A percentile compares a stretch with the other conserved stretches of the same genome.
These are phyloP conservation scores for Sisyra nigra DNA, from an alignment of 2,888 invertebrate genomes.

Conservation along the genomic window DNA sequence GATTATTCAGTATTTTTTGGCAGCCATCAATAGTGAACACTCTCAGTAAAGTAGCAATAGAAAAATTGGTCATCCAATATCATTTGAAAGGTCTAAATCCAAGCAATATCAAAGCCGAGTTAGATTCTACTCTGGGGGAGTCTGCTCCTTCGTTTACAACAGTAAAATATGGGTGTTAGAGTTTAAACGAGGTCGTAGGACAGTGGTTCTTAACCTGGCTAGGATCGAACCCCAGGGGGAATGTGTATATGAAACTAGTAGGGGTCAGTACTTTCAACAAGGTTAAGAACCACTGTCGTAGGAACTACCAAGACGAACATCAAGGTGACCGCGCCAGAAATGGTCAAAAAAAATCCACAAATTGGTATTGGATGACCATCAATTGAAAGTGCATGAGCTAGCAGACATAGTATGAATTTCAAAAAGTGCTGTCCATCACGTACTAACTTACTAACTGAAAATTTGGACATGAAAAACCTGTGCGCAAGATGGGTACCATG, in stretches of 20 bases:
- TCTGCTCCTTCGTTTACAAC: conserved; percentile 14
- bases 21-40: conserved; percentile 4
- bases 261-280: no score
- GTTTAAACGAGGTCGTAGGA: no score
- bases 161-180: no score
- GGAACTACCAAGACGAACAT: conserved; percentile 12
- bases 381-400: conserved; percentile 5
- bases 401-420: conserved; percentile 1
- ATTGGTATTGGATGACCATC: conserved; percentile 9
- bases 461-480: conserved; percentile 15
- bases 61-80: no score
- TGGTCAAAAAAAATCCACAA: conserved; percentile 12
- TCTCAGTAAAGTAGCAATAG: conserved; percentile 9
- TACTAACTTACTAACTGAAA: conserved; percentile 11
- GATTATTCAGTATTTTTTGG: conserved; percentile 7
- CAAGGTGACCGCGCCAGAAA: conserved; percentile 12
- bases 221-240: no score
- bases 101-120: conserved; percentile 14
- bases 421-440: conserved; percentile 2
- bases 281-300: no score
- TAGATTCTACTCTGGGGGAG: conserved; percentile 15
- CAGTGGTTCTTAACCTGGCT: no score
- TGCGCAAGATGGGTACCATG: conserved; percentile 16
- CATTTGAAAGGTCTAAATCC: conserved; percentile 11
- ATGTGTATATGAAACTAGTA: no score